A percentile compares a stretch with the other conserved stretches of the same genome.
Conservation (phyloP, 1,140 invertebrate genomes). For the Atopsyche davidsoni region DNA sequence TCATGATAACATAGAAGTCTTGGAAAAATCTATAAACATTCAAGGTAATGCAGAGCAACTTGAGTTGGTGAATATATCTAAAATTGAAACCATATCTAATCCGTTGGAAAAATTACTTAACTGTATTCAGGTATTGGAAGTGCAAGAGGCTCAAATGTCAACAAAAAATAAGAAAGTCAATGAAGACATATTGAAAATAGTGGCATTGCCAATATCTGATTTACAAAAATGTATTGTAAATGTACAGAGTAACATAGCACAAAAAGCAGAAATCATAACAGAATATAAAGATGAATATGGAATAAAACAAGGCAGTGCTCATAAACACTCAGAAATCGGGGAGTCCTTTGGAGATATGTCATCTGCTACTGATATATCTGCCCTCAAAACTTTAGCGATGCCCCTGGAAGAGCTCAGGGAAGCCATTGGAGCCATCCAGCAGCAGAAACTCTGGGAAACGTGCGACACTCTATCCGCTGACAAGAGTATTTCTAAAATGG, state of each 20-base stretch:
- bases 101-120: no score
- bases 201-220: no score
- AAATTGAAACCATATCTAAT: no score
- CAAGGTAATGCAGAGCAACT: no score
- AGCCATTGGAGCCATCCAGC: conserved; percentile 29
- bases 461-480: conserved; percentile 8
- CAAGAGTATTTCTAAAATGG: neutral
- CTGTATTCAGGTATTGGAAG: no score
- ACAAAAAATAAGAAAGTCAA: no score
- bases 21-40: no score
- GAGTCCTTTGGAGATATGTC: conserved; percentile 21
- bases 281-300: conserved; percentile 13
- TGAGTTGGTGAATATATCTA: no score
- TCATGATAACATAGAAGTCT: no score
- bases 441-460: conserved; percentile 30
- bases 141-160: no score
- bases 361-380: conserved; percentile 24
- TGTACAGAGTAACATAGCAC: neutral
- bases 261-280: conserved; percentile 5
- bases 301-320: conserved; percentile 13
- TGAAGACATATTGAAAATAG: no score
- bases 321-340: conserved; percentile 18
- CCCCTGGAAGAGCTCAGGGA: conserved; percentile 31
- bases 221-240: conserved; percentile 4
- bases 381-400: conserved; percentile 30